phyloP scores from a whole-genome alignment of 2,888 invertebrate species.

The Linyphia triangularis region DNA sequence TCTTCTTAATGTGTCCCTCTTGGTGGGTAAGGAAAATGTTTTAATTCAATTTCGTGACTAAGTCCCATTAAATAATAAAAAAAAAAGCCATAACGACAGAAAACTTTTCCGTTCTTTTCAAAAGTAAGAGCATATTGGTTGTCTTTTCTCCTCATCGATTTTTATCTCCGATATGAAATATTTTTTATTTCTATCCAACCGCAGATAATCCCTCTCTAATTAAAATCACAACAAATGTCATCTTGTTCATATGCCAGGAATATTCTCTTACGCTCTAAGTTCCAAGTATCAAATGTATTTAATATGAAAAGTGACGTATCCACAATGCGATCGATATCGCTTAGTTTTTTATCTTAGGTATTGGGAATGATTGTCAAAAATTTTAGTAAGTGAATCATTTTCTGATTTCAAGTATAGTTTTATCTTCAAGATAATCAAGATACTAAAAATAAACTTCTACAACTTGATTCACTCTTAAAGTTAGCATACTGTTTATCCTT shows the following conservation, averaged over 20 bases:
- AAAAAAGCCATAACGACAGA: background rate
- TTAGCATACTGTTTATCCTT: no score
- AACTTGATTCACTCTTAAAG: background rate
- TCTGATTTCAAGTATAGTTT: background rate
- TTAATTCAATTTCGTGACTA: conserved; percentile 7
- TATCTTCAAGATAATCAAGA: no score
- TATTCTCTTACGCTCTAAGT: background rate
- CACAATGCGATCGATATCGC: background rate
- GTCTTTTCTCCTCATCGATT: background rate
- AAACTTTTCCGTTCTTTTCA: background rate
- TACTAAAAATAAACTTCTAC: background rate
- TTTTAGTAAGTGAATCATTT: background rate
- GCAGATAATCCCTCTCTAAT: background rate
- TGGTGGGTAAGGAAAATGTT: background rate
- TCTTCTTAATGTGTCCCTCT: no score
- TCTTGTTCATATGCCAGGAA: background rate
- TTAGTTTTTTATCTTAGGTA: background rate
- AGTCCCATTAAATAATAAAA: background rate
- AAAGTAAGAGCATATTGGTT: no score
- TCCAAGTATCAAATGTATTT: background rate
- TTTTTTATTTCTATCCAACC: background rate
- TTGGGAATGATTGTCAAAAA: no score
- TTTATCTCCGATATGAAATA: background rate
- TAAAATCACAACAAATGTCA: background rate
- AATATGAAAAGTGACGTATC: background rate